Percentiles rank a stretch among this genome's conserved stretches.
phyloP scores from a whole-genome alignment of 2,888 invertebrate genomes.

The Mythimna vitellina region DNA sequence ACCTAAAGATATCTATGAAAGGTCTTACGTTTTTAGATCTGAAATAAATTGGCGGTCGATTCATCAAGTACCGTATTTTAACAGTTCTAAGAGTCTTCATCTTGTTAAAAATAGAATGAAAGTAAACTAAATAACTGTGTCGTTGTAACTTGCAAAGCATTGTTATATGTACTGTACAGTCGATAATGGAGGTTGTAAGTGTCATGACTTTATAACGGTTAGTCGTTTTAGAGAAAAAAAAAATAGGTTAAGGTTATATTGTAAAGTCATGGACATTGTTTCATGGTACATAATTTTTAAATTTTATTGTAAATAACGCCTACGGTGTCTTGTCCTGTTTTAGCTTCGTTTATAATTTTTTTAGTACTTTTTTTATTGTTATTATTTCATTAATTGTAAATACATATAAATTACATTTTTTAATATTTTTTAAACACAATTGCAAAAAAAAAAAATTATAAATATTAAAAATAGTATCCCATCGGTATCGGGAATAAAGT shows the following conservation, averaged over 20 bases:
- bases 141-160: conserved; percentile 8
- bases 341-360: not conserved
- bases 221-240: conserved; percentile 1
- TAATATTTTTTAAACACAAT: no score
- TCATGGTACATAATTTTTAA: not conserved
- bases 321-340: not conserved
- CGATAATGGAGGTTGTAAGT: conserved; percentile 4
- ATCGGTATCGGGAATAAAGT: no score
- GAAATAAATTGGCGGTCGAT: not conserved
- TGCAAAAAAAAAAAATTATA: no score
- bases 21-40: not conserved
- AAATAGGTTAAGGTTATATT: conserved; percentile 21
- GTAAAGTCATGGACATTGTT: not conserved
- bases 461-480: no score
- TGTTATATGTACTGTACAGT: conserved; percentile 8
- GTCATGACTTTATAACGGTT: conserved; percentile 34
- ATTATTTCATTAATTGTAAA: no score
- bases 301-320: not conserved
- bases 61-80: conserved; percentile 29
- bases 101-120: conserved; percentile 18
- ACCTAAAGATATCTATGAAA: no score
- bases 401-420: no score
- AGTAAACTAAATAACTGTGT: conserved; percentile 5
- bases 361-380: not conserved
- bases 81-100: not conserved